Evolutionary conservation across 2,888 invertebrate genomes (phyloP), one percentile per base, ranked within the genome.

Genomic region (Notodonta dromedarius): DNA sequence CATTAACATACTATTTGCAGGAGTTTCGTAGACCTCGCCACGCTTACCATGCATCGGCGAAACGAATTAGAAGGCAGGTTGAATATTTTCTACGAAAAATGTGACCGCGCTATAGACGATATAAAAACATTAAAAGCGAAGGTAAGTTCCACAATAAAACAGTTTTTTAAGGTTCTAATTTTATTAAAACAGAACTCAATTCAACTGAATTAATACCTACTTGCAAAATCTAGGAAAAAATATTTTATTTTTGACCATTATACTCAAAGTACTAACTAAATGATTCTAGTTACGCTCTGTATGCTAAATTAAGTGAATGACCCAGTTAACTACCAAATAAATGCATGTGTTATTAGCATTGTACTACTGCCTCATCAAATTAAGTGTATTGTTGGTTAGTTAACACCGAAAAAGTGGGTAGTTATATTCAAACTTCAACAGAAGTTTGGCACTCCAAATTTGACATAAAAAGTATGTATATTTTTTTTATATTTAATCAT

Each of bases 1-100:
- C 61, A 56, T 50, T 58, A 57, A 13, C 9, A 32, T 73, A 52
- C 24, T 4, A 35, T 32, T 54, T 87, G 65, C 68, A 93, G 93
- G 93, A 93, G 93, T 82, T 91, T 86, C 66, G 79, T 92, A 52
- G 89, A 91, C 62, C 80, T 93, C 7, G 90, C 89, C 16, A 89
- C 89, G 50, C 67, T 92, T 66, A 86, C 92, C 7, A 69, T 89
- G 65, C 90, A 91, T 69, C 85, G 91, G 14, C 85, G 87, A n/a
- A 84, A 84, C 61, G 93, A 92, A 65, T 75, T 93, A 74, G 90
- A 90, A 76, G 77, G 75, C n/a, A 82, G 92, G 67, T 84, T 90
- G 56, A 83, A 84, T 52, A 67, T 71, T 5, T 89, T 93, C 67
- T 62, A 82, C 8, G 77, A 80, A 53, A 92, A 90, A 88, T 91